Evolutionary conservation across 2,113 vertebrate species (phyloP).

Genomic region (Lepus europaeus): DNA sequence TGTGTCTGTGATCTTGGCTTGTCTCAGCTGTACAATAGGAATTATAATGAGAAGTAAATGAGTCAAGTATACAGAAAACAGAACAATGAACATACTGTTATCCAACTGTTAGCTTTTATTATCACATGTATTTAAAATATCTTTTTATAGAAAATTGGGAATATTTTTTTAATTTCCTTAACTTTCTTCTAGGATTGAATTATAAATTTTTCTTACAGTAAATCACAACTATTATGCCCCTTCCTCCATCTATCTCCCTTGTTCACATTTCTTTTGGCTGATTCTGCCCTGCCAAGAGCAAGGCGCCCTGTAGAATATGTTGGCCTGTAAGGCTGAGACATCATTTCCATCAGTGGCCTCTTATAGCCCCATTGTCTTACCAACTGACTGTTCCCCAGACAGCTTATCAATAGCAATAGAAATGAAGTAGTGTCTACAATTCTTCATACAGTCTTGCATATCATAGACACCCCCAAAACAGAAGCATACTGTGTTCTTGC

Average conservation of each 20-base stretch:
- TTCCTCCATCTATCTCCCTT: background rate
- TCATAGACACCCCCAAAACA: background rate
- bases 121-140: background rate
- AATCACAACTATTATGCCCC: background rate
- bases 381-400: background rate
- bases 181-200: constrained; percentile 33
- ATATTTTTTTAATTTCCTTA: background rate
- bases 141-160: constrained; percentile 35
- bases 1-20: background rate
- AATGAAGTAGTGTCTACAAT: background rate
- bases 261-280: background rate
- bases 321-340: background rate
- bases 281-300: background rate
- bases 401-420: background rate
- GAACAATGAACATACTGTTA: background rate
- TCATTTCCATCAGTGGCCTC: background rate
- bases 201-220: background rate
- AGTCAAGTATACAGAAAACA: constrained; percentile 38
- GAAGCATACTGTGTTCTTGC: background rate
- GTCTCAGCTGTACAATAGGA: constrained; percentile 12
- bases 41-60: constrained; percentile 41
- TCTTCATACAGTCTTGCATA: background rate
- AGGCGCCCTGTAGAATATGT: background rate
- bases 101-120: constrained; percentile 17
- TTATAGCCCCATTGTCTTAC: background rate